Evolutionary conservation across 2,888 invertebrate species (phyloP), one percentile per base, ranked within the genome.

Genomic region (Chelonus formosanus): DNA sequence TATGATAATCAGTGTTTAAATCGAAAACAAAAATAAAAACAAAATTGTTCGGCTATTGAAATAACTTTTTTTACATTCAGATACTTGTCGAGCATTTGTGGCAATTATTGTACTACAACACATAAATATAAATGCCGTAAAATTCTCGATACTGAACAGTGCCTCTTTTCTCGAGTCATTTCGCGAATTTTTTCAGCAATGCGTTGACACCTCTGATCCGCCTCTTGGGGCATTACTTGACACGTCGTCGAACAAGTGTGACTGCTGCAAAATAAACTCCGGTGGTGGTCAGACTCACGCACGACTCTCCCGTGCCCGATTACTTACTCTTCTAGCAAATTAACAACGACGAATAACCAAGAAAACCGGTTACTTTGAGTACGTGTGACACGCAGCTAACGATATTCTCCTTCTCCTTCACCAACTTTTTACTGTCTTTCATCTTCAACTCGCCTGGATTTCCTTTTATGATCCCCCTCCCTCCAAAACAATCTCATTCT

Each of bases 331-430:
- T 63, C 73, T 73, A 73, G 77, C 77, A 78, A 79, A 80, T 80
- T 79, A 79, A 79, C 79, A 78, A 79, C 79, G 77, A 78, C 76
- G 80, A 80, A 80, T 79, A 78, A 78, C 72, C 75, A 73, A 52
- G 63, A 75, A 73, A 81, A 81, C 81, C 81, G 81, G 81, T 81
- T 81, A 76, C 62, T 66, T 61, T 65, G 68, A n/a, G 50, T 47
- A 70, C 71, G 70, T 74, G 76, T 75, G 75, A 76, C 76, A 75
- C 77, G 75, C 75, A 73, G 73, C 75, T 78, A 79, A 78, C 77
- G 76, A 77, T 76, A 76, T 74, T 74, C 74, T 72, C 74, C 73
- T 71, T 71, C 50, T 55, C 55, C 67, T 57, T 57, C 61, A 10
- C 45, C 43, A 31, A 58, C 36, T 36, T 59, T 63, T 45, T 55